These are phyloP conservation scores for Brachyalestes nurse DNA, from an alignment of 2,797 vertebrate species.

Conservation along the genomic window DNA sequence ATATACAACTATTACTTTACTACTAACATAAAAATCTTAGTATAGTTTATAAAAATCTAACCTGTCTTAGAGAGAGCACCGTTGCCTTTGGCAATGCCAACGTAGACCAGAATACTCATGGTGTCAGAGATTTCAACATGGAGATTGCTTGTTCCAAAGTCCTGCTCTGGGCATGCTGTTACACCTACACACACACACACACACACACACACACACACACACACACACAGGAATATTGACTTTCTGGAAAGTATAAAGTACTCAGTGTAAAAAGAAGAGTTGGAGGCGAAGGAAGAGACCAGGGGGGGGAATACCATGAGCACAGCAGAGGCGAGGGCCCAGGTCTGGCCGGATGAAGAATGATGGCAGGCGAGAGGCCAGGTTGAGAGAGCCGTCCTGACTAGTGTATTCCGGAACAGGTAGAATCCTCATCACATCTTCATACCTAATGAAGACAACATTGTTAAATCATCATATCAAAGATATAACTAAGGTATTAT, in stretches of 20 bases:
- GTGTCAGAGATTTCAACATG: conserved; percentile 96
- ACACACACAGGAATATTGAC: neutral
- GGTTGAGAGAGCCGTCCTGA: conserved; percentile 92
- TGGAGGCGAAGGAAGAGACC: conserved; percentile 1
- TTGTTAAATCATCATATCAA: conserved; percentile 6
- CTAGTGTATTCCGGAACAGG: conserved; percentile 97
- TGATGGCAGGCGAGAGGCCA: conserved; percentile 93
- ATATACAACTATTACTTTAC: neutral
- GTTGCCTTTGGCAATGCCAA: conserved; percentile 93
- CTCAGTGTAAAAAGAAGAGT: conserved; percentile 5
- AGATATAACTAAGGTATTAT: neutral
- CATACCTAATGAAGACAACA: conserved; percentile 79
- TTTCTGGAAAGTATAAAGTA: neutral
- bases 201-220: neutral
- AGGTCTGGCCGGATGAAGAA: conserved; percentile 97
- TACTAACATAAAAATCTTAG: too few relatives aligned
- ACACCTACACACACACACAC: conserved; percentile 78
- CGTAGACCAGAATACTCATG: conserved; percentile 93
- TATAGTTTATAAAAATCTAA: conserved; percentile 59
- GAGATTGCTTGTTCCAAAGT: conserved; percentile 95
- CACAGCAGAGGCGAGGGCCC: conserved; percentile 93
- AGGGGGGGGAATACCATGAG: conserved; percentile 81
- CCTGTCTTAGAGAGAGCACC: conserved; percentile 93
- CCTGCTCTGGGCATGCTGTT: conserved; percentile 92
- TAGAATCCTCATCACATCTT: conserved; percentile 92